These are phyloP conservation scores for Salticus scenicus DNA, from an alignment of 2,888 invertebrate species.

Conservation along the genomic window DNA sequence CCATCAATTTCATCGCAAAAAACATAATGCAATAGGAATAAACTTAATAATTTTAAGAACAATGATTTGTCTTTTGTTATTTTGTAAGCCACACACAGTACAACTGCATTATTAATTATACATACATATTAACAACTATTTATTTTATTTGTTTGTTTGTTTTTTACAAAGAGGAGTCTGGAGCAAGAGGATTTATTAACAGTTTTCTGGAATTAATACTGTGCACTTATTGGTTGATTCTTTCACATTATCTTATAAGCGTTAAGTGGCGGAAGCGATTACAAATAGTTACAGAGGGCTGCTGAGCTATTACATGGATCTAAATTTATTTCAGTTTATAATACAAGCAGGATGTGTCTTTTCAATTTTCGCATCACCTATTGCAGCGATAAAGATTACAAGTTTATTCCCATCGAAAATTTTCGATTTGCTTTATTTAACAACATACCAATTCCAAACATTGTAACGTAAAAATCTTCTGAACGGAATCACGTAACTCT, in stretches of 20 bases:
- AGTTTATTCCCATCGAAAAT: background rate
- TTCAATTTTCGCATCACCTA: background rate
- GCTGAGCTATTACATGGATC: constrained; percentile 11
- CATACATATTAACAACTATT: constrained; percentile 33
- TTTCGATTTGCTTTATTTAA: background rate
- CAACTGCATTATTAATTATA: constrained; percentile 27
- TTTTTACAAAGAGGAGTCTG: constrained; percentile 2
- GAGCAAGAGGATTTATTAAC: constrained; percentile 1
- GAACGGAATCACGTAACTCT: background rate
- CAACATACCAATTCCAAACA: background rate
- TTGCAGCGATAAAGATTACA: background rate
- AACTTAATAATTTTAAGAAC: constrained; percentile 2
- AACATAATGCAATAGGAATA: constrained; percentile 1
- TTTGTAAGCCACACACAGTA: background rate
- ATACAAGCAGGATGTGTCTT: background rate
- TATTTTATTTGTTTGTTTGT: background rate
- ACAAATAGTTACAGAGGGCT: constrained; percentile 5
- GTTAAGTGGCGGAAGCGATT: constrained; percentile 2
- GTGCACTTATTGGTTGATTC: background rate
- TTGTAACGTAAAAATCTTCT: background rate
- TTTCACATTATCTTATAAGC: background rate
- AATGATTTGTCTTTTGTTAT: constrained; percentile 19
- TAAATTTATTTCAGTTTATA: constrained; percentile 5
- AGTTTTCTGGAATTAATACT: constrained; percentile 9
- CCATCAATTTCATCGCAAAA: constrained; percentile 11